These are phyloP conservation scores for Euzophera pinguis DNA, from an alignment of 2,888 invertebrate genomes.

Conservation along the genomic window DNA sequence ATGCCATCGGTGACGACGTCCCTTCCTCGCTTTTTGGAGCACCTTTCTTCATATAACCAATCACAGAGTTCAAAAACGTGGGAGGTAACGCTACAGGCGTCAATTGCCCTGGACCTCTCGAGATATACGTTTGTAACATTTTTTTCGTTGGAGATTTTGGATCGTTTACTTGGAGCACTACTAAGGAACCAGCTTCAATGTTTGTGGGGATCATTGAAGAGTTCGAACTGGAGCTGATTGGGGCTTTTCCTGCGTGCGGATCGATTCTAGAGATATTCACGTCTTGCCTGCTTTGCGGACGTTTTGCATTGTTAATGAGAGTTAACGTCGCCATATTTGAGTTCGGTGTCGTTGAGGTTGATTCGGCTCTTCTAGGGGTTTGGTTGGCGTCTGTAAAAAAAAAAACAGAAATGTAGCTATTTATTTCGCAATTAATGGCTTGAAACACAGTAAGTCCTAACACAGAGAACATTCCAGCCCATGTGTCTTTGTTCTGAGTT, in stretches of 20 bases:
- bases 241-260: constrained; percentile 14
- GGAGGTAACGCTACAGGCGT: constrained; percentile 59
- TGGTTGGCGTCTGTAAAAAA: background rate
- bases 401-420: too few relatives aligned
- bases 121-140: constrained; percentile 68
- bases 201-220: constrained; percentile 45
- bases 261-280: constrained; percentile 25
- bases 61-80: constrained; percentile 55
- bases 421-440: too few relatives aligned
- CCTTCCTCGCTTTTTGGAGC: constrained; percentile 48
- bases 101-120: constrained; percentile 50
- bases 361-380: background rate
- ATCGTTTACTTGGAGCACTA: constrained; percentile 64
- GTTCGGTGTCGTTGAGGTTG: constrained; percentile 12
- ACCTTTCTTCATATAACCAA: constrained; percentile 63
- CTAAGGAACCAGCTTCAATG: constrained; percentile 62
- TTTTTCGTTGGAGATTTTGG: constrained; percentile 63
- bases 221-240: constrained; percentile 20
- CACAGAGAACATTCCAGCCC: too few relatives aligned
- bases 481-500: too few relatives aligned
- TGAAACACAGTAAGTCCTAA: too few relatives aligned
- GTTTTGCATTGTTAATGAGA: constrained; percentile 18
- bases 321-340: constrained; percentile 25
- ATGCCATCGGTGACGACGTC: constrained; percentile 68
- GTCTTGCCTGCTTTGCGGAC: constrained; percentile 16